phyloP scores from a whole-genome alignment of 2,888 invertebrate species.

The Rotaria magnacalcarata region DNA sequence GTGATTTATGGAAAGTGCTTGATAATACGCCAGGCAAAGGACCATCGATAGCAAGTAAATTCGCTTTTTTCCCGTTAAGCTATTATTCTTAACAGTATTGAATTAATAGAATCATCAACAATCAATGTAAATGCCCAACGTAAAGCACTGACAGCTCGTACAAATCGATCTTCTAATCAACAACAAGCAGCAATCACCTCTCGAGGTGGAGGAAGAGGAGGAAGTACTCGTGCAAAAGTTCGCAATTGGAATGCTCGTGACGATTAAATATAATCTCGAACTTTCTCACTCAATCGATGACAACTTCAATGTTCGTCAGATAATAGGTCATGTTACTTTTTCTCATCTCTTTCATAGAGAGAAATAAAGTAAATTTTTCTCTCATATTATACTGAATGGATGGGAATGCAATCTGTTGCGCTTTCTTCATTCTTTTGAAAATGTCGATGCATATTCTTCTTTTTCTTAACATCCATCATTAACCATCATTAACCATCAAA shows the following conservation, averaged over 20 bases:
- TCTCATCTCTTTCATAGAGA: not conserved
- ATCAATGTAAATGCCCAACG: slow-evolving; percentile 10
- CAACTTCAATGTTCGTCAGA: not conserved
- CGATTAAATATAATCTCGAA: not conserved
- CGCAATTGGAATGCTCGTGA: not conserved
- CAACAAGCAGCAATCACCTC: not conserved
- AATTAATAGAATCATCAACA: slow-evolving; percentile 6
- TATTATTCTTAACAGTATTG: not conserved
- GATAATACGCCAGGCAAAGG: slow-evolving; percentile 40
- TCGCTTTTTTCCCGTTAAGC: not conserved
- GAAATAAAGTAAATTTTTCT: not conserved
- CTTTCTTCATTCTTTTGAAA: not conserved
- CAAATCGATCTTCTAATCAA: not conserved
- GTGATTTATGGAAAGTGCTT: slow-evolving; percentile 44
- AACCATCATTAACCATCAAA: not conserved
- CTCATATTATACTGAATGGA: not conserved
- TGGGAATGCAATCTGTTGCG: not conserved
- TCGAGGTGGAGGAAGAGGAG: not conserved
- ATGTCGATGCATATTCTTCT: not conserved
- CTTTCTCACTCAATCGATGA: no score
- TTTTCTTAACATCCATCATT: not conserved
- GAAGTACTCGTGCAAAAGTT: not conserved
- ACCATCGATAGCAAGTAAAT: slow-evolving; percentile 7
- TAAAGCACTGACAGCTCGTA: slow-evolving; percentile 5
- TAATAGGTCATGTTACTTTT: not conserved